A percentile compares a stretch with the other conserved stretches of the same genome.
Conservation (phyloP, 2,797 vertebrate species). For the Melanotaenia maccullochi region DNA sequence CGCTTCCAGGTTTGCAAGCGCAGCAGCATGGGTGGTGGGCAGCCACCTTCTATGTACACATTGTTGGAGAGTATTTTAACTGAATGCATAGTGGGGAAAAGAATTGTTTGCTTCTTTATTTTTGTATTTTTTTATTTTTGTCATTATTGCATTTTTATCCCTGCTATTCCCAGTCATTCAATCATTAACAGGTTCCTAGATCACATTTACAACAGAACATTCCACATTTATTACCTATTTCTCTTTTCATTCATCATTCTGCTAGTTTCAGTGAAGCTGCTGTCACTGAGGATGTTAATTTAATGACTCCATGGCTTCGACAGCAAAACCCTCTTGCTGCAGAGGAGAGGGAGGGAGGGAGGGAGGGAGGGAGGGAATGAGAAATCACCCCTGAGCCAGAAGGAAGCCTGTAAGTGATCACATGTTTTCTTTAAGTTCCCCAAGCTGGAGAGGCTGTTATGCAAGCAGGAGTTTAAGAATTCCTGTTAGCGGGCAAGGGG, state of each 20-base stretch:
- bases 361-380: slow-evolving; percentile 16
- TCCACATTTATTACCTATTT: background rate
- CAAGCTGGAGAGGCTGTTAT: slow-evolving; percentile 50
- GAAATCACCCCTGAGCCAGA: slow-evolving; percentile 44
- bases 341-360: slow-evolving; percentile 2
- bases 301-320: slow-evolving; percentile 17
- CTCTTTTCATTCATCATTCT: slow-evolving; percentile 4
- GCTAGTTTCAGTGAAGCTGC: slow-evolving; percentile 9
- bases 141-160: slow-evolving; percentile 31
- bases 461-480: slow-evolving; percentile 67
- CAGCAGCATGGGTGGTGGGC: slow-evolving; percentile 18
- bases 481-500: slow-evolving; percentile 39
- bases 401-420: slow-evolving; percentile 54
- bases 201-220: slow-evolving; percentile 20
- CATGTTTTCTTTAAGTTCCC: slow-evolving; percentile 53
- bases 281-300: slow-evolving; percentile 19
- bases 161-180: slow-evolving; percentile 19
- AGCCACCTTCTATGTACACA: slow-evolving; percentile 17
- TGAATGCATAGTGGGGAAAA: slow-evolving; percentile 10
- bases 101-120: background rate
- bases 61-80: slow-evolving; percentile 4
- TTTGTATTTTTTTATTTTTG: background rate
- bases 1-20: background rate
- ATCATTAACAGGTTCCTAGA: slow-evolving; percentile 35
- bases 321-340: slow-evolving; percentile 21